phyloP scores from a whole-genome alignment of 2,113 vertebrate genomes.

The Cyanocitta stelleri region DNA sequence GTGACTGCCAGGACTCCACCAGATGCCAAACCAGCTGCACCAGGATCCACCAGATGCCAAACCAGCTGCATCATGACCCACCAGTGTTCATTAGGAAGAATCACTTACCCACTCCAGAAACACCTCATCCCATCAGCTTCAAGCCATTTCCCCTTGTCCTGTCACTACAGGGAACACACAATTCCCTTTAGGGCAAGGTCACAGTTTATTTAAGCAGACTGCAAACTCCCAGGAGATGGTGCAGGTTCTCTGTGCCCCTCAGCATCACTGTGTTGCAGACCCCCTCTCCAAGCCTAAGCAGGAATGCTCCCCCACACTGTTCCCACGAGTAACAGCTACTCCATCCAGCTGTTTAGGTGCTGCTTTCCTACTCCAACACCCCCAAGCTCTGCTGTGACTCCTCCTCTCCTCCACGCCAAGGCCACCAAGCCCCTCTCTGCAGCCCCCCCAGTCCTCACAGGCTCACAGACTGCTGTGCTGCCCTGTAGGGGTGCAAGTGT shows the following conservation, averaged over 20 bases:
- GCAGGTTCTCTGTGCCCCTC: neutral
- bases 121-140: neutral
- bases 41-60: neutral
- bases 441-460: neutral
- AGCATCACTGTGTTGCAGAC: neutral
- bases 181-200: neutral
- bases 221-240: neutral
- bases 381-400: neutral
- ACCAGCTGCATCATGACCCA: neutral
- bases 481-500: rapidly evolving
- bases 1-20: neutral
- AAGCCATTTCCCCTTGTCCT: neutral
- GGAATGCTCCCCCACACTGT: neutral
- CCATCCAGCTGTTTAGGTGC: neutral
- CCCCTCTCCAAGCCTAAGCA: neutral
- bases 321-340: neutral
- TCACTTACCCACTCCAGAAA: rapidly evolving
- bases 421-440: no score
- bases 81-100: neutral
- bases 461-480: neutral
- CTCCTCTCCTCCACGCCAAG: neutral
- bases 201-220: neutral
- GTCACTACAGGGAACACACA: neutral
- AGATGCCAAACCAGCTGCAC: neutral
- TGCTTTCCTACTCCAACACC: neutral